Evolutionary conservation across 2,113 vertebrate species (phyloP).

Genomic region (Aleadryas rufinucha): DNA sequence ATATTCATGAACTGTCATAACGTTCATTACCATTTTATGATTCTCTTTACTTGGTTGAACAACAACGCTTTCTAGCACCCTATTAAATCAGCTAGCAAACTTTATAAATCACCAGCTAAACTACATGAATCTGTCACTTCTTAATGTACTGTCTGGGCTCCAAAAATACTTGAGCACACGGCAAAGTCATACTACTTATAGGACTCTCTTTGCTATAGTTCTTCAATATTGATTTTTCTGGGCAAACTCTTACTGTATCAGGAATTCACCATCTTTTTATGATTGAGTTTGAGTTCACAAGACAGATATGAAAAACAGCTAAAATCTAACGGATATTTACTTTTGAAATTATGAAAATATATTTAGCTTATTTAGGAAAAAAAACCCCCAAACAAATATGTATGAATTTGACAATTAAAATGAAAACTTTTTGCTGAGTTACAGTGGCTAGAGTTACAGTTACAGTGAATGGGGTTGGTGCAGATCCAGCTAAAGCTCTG

Average conservation of each 20-base stretch:
- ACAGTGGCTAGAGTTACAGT: not conserved
- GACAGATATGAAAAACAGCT: not conserved
- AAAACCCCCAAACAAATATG: not conserved
- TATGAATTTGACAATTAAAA: not conserved
- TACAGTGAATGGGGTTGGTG: rapidly evolving
- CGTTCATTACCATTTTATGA: slow-evolving; percentile 75
- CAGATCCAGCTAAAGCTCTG: not conserved
- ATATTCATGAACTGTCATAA: slow-evolving; percentile 77
- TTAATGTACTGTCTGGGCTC: slow-evolving; percentile 46
- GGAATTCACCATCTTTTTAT: not conserved
- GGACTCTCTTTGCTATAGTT: not conserved
- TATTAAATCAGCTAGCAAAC: slow-evolving; percentile 71
- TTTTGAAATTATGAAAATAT: not conserved
- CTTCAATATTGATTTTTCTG: slow-evolving; percentile 30
- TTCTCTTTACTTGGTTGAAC: slow-evolving; percentile 75
- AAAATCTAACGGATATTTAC: not conserved
- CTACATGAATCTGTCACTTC: slow-evolving; percentile 51
- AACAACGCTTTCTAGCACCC: slow-evolving; percentile 67
- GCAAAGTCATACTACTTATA: slow-evolving; percentile 11
- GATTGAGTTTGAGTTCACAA: slow-evolving; percentile 4
- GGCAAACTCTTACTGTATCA: not conserved
- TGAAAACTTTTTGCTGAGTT: not conserved
- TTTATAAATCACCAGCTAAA: slow-evolving; percentile 70
- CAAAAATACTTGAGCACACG: slow-evolving; percentile 33
- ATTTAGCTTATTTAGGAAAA: not conserved